phyloP scores from a whole-genome alignment of 2,113 vertebrate genomes.

The Eclectus roratus region DNA sequence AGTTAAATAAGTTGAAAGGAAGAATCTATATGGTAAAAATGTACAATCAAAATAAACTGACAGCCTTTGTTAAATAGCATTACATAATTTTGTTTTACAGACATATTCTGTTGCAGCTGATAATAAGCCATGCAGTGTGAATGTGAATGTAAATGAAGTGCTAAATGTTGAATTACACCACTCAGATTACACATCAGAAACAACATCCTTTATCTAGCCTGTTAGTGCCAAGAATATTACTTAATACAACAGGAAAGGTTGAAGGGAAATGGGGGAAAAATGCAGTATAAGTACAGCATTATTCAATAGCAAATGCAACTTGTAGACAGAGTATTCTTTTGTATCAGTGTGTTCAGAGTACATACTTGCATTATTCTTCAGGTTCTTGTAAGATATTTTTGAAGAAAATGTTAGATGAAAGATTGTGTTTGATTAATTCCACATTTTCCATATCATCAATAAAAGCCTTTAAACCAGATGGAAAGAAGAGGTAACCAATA shows the following conservation, averaged over 20 bases:
- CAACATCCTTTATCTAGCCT: constrained; percentile 64
- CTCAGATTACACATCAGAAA: constrained; percentile 48
- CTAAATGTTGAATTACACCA: constrained; percentile 52
- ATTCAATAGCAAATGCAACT: constrained; percentile 5
- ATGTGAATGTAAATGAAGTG: constrained; percentile 61
- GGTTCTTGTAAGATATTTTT: constrained; percentile 17
- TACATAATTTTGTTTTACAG: constrained; percentile 46
- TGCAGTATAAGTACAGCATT: neutral
- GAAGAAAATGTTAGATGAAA: neutral
- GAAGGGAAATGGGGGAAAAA: constrained; percentile 49
- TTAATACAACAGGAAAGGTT: constrained; percentile 56
- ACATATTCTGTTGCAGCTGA: constrained; percentile 38
- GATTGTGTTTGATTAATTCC: neutral
- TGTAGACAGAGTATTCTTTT: neutral
- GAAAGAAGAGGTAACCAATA: neutral
- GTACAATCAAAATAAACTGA: constrained; percentile 2
- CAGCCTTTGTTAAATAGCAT: constrained; percentile 22
- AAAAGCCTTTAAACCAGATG: constrained; percentile 22
- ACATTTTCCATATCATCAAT: constrained; percentile 4
- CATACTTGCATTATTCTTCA: neutral
- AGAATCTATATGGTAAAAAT: constrained; percentile 3
- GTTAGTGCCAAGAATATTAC: constrained; percentile 55
- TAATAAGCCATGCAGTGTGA: constrained; percentile 24
- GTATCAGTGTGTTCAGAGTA: neutral
- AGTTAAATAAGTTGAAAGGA: neutral